A percentile compares a stretch with the other conserved stretches of the same genome.
Conservation (phyloP, 2,113 vertebrate genomes). For the Pelmatolapia mariae region DNA sequence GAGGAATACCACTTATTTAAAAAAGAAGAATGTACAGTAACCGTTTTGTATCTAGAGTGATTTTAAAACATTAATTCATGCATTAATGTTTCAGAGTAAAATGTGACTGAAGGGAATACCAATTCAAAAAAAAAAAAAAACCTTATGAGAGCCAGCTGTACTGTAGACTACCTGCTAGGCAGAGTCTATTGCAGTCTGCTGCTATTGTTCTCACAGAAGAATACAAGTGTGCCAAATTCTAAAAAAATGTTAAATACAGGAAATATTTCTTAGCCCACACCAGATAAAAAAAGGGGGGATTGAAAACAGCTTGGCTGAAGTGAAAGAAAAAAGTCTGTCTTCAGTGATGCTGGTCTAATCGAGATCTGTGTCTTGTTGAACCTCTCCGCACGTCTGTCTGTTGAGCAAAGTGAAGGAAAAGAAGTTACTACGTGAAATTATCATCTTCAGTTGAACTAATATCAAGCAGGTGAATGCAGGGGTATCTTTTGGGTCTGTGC, state of each 20-base stretch:
- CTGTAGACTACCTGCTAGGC: no score
- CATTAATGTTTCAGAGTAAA: neutral
- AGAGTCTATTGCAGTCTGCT: no score
- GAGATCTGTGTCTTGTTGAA: neutral
- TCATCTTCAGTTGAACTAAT: neutral
- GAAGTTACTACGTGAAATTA: neutral
- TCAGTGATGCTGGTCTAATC: neutral
- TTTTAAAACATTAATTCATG: neutral
- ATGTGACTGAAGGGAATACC: neutral
- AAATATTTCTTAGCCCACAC: neutral
- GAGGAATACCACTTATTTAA: neutral
- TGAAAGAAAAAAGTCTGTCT: neutral
- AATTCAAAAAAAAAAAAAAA: no score
- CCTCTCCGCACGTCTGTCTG: neutral
- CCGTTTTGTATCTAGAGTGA: neutral
- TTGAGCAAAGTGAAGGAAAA: neutral
- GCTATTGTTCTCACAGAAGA: no score
- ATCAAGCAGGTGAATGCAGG: neutral
- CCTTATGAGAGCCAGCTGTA: no score
- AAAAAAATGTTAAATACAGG: neutral
- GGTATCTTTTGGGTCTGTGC: neutral
- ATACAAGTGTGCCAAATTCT: neutral
- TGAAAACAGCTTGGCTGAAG: neutral
- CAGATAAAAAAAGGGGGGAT: fast-evolving
- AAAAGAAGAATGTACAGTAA: neutral